phyloP scores from a whole-genome alignment of 2,113 vertebrate genomes.

The Leucoraja erinaceus region DNA sequence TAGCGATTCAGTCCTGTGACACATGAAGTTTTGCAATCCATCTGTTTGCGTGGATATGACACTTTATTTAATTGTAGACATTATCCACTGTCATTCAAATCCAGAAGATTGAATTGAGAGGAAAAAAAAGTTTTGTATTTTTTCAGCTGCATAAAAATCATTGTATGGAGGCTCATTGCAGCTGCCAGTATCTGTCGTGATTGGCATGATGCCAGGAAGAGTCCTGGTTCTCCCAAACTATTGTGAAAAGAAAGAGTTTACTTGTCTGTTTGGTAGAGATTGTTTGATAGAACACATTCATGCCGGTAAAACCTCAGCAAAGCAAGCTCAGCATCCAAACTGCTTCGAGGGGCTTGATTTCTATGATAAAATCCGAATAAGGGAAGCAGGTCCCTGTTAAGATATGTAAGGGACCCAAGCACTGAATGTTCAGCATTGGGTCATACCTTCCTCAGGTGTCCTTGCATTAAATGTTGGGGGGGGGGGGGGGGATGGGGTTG shows the following conservation, averaged over 20 bases:
- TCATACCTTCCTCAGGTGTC: neutral
- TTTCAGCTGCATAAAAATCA: neutral
- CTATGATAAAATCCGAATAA: no score
- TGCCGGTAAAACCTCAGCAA: neutral
- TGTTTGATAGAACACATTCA: neutral
- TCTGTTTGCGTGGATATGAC: constrained; percentile 19
- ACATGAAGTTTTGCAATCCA: constrained; percentile 30
- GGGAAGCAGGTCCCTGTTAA: neutral
- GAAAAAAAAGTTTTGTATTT: neutral
- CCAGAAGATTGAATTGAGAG: neutral
- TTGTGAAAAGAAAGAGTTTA: neutral
- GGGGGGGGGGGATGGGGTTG: no score
- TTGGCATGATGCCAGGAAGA: neutral
- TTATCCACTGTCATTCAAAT: constrained; percentile 25
- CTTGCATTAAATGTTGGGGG: neutral
- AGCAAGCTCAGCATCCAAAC: neutral
- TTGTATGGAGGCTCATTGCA: neutral
- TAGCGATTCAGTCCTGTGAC: constrained; percentile 21
- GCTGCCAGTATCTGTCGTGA: neutral
- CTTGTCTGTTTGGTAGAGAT: neutral
- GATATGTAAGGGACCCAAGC: no score
- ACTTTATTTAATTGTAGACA: constrained; percentile 11
- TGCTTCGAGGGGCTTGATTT: neutral
- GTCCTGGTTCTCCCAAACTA: neutral
- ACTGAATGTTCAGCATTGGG: neutral